Evolutionary conservation across 2,888 invertebrate species (phyloP), one percentile per base, ranked within the genome.

Genomic region (Azorinus chamasolen): DNA sequence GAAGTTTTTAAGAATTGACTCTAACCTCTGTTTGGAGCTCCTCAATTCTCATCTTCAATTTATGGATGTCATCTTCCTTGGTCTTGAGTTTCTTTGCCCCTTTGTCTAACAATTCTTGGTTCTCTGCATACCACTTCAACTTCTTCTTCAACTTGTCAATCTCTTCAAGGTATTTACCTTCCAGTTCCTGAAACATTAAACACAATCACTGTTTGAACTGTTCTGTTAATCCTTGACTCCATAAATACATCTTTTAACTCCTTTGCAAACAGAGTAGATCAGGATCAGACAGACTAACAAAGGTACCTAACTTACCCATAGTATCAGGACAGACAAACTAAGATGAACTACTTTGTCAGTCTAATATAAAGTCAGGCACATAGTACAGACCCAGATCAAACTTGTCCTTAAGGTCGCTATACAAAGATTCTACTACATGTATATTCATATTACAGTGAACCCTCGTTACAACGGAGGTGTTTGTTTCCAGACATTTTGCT

Each of bases 101-200:
- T 79, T 88, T 86, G 80, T 92, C 92, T 25, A 92, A 80, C 14
- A 92, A 79, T 58, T 91, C 88, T 80, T 92, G 92, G 79, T 92
- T 92, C 80, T 92, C 91, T 8, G 89, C 89, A 78, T 92, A 92
- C 92, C 92, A 92, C 55, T 88, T 88, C 45, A 92, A 64, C 61
- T 92, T 92, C 48, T 80, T 83, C 41, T 84, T 88, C 64, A 91
- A 64, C 39, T 86, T 84, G 1, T 89, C 89, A 16, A 84, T 78
- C 59, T 91, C 90, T 45, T 84, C 85, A 14, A 73, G 70, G 59
- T 88, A 87, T 57, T 85, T 84, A 18, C 61, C 69, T 61, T 90
- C 90, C 37, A 88, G 62, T 39, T 83, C 85, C 90, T 91, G 61
- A 1, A 80, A 69, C n/a, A n/a, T n/a, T n/a, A n/a, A n/a, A 16